A percentile compares a stretch with the other conserved stretches of the same genome.
Evolutionary conservation across 2,888 invertebrate species (phyloP).

Genomic region (Siphlonurus alternatus): DNA sequence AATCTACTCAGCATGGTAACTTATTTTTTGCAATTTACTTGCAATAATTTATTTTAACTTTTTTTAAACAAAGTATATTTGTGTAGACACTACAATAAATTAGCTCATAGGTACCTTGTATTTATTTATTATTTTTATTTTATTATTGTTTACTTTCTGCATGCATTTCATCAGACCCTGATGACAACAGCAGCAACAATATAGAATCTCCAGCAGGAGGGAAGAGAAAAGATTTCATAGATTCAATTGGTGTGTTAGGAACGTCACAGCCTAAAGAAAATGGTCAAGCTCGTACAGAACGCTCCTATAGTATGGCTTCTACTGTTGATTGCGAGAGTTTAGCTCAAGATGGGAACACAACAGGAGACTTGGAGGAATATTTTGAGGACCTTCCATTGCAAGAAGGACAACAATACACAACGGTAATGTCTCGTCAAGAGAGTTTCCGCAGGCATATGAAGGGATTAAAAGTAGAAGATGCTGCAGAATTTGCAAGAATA

Average conservation of each 20-base stretch:
- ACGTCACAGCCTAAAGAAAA: not conserved
- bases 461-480: conserved; percentile 12
- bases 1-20: too few relatives aligned
- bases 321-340: not conserved
- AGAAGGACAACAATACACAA: conserved; percentile 20
- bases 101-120: too few relatives aligned
- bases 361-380: conserved; percentile 19
- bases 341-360: not conserved
- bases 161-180: not conserved
- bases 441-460: conserved; percentile 19
- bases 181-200: too few relatives aligned
- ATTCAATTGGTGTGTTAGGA: too few relatives aligned
- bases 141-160: too few relatives aligned
- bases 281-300: not conserved
- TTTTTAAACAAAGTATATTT: too few relatives aligned
- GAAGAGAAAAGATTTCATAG: too few relatives aligned
- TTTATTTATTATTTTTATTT: too few relatives aligned
- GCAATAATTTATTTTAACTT: too few relatives aligned
- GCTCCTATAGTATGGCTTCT: not conserved
- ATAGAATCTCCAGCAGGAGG: too few relatives aligned
- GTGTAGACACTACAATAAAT: too few relatives aligned
- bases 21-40: too few relatives aligned
- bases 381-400: conserved; percentile 21
- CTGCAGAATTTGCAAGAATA: conserved; percentile 16
- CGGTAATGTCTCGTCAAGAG: conserved; percentile 20